Evolutionary conservation across 2,797 vertebrate species (phyloP), one percentile per base, ranked within the genome.

Genomic region (Sebastes kiyomatsui): DNA sequence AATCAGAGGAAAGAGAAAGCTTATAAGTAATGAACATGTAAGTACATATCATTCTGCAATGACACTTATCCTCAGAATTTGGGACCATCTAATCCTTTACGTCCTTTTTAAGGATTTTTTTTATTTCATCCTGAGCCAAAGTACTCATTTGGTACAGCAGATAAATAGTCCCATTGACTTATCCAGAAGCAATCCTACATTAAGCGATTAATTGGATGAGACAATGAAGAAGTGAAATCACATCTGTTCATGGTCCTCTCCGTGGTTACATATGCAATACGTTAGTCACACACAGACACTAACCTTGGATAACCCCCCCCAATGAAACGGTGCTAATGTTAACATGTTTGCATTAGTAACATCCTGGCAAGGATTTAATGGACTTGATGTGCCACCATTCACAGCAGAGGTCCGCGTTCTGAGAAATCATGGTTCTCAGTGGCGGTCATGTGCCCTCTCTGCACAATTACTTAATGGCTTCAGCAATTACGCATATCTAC

Each of bases 381-480:
- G 92, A 91, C 90, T 93, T 80, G 64, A 89, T 91, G 86, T 83
- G 91, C 85, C 74, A 88, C 90, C 83, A 91, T 94, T 93, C 83
- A 87, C 87, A 86, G 92, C 87, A 79, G 81, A 90, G 87, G 89
- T 84, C 84, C 61, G 65, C 23, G 1, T 89, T 89, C 87, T 90
- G 85, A 88, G 88, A 88, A 92, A 90, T 86, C 87, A 86, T 83
- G 78, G 74, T 85, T 88, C 84, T 90, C 87, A 81, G 87, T 87
- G 81, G 87, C 69, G 82, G 84, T 87, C 90, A 84, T 81, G 89
- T 90, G 87, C 89, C 92, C 88, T 92, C 75, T 67, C 78, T 77
- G 87, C 86, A 91, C 91, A 92, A 92, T 90, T 87, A 92, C 92
- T 94, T 93, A 94, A 95, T 93, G 90, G 93, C 88, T 91, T 85